A percentile compares a stretch with the other conserved stretches of the same genome.
Evolutionary conservation across 2,113 vertebrate species (phyloP).

Genomic region (Passerina amoena): DNA sequence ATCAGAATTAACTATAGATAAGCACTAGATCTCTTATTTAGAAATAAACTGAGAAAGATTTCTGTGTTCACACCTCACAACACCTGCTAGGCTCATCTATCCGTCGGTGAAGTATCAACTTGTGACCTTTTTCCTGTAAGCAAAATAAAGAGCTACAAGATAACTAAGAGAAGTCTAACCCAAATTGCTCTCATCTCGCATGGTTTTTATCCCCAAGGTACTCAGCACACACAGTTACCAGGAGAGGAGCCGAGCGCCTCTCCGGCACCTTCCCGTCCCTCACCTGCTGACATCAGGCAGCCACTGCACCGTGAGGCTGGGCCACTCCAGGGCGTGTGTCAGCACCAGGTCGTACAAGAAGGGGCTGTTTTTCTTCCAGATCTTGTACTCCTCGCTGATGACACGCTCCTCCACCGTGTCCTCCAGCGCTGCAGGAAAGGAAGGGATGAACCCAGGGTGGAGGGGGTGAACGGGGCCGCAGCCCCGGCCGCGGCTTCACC

Average conservation of each 20-base stretch:
- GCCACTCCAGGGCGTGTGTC: slow-evolving; percentile 93
- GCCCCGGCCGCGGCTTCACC: rapidly evolving
- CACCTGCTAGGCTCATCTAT: background rate
- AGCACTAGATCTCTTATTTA: background rate
- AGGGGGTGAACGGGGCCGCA: rapidly evolving
- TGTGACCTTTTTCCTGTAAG: background rate
- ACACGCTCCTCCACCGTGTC: slow-evolving; percentile 91
- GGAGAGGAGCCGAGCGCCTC: background rate
- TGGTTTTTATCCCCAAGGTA: background rate
- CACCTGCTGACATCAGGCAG: slow-evolving; percentile 91
- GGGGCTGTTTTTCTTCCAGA: slow-evolving; percentile 95
- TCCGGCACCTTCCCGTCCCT: background rate
- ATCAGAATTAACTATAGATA: background rate
- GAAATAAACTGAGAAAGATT: background rate
- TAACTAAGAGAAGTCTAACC: background rate
- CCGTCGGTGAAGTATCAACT: background rate
- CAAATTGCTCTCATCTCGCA: rapidly evolving
- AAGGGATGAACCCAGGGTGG: background rate
- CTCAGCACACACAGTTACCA: rapidly evolving
- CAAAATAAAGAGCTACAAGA: background rate
- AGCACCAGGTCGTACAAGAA: slow-evolving; percentile 92
- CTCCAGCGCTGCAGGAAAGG: slow-evolving; percentile 80
- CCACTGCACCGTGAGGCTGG: slow-evolving; percentile 93
- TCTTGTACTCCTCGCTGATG: slow-evolving; percentile 93
- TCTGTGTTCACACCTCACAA: background rate